phyloP scores from a whole-genome alignment of 1,140 invertebrate species.

The Argopecten irradians region DNA sequence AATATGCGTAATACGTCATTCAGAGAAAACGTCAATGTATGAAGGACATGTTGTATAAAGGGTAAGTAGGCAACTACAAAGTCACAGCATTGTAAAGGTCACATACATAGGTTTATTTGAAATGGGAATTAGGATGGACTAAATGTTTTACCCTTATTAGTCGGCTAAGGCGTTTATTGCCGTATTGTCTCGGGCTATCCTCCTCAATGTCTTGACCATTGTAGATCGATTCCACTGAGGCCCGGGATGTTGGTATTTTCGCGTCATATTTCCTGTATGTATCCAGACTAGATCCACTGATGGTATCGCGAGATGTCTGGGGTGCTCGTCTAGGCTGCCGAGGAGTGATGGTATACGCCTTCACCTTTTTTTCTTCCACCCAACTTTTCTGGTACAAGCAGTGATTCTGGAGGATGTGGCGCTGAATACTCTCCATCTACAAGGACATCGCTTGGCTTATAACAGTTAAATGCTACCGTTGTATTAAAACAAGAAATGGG shows the following conservation, averaged over 20 bases:
- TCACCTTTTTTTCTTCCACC: not conserved
- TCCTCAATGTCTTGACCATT: not conserved
- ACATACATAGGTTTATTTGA: no score
- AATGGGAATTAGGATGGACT: no score
- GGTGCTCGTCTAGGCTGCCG: not conserved
- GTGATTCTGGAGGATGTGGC: conserved; percentile 31
- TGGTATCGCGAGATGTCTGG: not conserved
- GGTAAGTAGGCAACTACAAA: no score
- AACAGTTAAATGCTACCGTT: no score
- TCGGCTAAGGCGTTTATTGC: not conserved
- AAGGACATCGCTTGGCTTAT: not conserved
- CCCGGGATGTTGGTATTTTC: not conserved
- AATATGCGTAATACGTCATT: no score
- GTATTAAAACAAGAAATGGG: no score
- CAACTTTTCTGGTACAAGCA: conserved; percentile 41
- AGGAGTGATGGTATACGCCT: not conserved
- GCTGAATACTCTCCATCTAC: conserved; percentile 28
- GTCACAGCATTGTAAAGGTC: no score
- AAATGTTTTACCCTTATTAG: not conserved
- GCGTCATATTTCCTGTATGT: conserved; percentile 1
- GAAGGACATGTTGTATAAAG: no score
- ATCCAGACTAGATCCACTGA: not conserved
- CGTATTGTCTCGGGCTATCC: not conserved
- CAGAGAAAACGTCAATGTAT: no score
- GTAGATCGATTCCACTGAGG: not conserved